Percentiles rank a stretch among this genome's conserved stretches.
Conservation (phyloP, 1,140 invertebrate genomes). For the Brachionus calyciflorus region DNA sequence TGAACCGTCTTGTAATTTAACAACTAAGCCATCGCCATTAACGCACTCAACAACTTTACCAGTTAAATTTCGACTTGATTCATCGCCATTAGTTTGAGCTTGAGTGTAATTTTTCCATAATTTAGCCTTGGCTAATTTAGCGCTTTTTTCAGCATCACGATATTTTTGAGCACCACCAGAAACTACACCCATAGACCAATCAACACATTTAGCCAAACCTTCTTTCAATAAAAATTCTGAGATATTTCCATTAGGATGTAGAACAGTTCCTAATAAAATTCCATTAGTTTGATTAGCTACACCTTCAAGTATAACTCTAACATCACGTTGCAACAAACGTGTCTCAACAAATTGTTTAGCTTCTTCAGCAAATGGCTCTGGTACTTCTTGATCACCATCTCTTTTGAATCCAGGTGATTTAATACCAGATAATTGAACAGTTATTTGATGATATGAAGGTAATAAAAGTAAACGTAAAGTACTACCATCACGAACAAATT, state of each 20-base stretch:
- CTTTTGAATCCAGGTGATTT: constrained; percentile 72
- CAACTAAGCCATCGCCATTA: constrained; percentile 84
- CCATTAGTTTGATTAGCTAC: constrained; percentile 75
- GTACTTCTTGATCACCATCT: constrained; percentile 66
- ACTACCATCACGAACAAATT: constrained; percentile 92
- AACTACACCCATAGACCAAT: constrained; percentile 88
- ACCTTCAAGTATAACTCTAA: constrained; percentile 85
- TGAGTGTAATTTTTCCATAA: constrained; percentile 79
- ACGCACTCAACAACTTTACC: constrained; percentile 74
- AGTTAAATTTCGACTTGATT: constrained; percentile 41
- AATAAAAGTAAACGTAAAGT: constrained; percentile 83
- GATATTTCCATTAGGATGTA: constrained; percentile 78
- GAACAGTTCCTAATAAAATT: constrained; percentile 48
- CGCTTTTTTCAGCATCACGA: constrained; percentile 75
- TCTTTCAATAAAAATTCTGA: constrained; percentile 83
- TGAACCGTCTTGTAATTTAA: constrained; percentile 74
- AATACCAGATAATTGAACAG: constrained; percentile 82
- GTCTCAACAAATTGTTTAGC: constrained; percentile 86
- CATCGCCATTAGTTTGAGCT: constrained; percentile 47
- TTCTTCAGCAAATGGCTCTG: constrained; percentile 71
- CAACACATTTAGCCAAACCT: constrained; percentile 92
- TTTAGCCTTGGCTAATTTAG: constrained; percentile 79
- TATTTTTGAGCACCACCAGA: constrained; percentile 77
- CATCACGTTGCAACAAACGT: constrained; percentile 83
- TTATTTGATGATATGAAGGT: constrained; percentile 80